Evolutionary conservation across 2,888 invertebrate species (phyloP), one percentile per base, ranked within the genome.

Genomic region (Orthosia gracilis): DNA sequence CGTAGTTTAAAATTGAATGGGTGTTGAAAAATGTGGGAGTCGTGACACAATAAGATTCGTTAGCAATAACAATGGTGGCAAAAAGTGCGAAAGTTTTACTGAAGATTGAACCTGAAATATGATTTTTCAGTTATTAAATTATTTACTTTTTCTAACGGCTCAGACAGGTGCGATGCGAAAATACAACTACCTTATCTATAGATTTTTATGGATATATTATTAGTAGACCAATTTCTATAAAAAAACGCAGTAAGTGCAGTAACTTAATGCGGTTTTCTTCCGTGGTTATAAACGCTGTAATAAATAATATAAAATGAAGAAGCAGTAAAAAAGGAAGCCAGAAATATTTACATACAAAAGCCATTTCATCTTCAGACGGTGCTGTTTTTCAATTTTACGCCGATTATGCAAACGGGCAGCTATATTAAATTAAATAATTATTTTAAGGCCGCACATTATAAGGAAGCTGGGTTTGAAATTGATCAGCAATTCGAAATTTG

Each of bases 1-100:
- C n/a, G 45, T 13, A 59, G 18, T 64, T n/a, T 61, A 40, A 45
- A 64, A 61, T 77, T 69, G 26, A 65, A 78, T 54, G 12, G 18
- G 40, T 66, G 52, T 55, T 66, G 21, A 72, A 73, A 68, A 78
- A 58, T 66, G 54, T 62, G 58, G 68, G 13, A 59, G 49, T 69
- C 73, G 69, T 73, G 80, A 80, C 61, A 68, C 26, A 65, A 71
- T 57, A 61, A 83, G 52, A 82, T 83, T 64, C 63, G 62, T 70
- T n/a, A 50, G n/a, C 62, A 15, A 52, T 54, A 67, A 67, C 67
- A 78, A 72, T 72, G 31, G 52, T 49, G 40, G 17, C 18, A 68
- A 68, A 72, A 79, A 66, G 12, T 47, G 18, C 5, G 65, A 79
- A 79, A 80, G 73, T 73, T 49, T 57, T 23, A 1, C 17, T 47